These are phyloP conservation scores for Syrista parreyssii DNA, from an alignment of 2,888 invertebrate genomes.

Conservation along the genomic window DNA sequence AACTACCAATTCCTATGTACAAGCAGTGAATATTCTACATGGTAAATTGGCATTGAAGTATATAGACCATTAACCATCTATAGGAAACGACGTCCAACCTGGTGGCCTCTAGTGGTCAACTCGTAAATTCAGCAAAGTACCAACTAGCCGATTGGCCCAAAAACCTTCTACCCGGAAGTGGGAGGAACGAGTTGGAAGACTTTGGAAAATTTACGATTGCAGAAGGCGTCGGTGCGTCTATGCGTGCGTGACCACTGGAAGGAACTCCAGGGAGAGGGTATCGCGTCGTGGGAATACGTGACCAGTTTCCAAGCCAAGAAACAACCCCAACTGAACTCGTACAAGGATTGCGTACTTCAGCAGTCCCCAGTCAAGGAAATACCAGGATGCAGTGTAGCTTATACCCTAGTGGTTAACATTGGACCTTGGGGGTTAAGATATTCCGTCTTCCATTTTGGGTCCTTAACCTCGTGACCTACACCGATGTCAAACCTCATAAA, in stretches of 20 bases:
- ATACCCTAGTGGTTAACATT: background rate
- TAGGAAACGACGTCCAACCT: background rate
- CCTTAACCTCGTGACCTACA: background rate
- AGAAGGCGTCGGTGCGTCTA: background rate
- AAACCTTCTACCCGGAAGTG: background rate
- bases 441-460: background rate
- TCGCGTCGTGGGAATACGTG: background rate
- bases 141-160: background rate
- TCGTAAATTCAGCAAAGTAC: background rate
- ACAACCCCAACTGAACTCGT: background rate
- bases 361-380: background rate
- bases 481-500: background rate
- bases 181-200: background rate
- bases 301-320: background rate
- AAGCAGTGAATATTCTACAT: background rate
- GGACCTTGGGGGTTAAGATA: background rate
- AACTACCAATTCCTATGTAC: background rate
- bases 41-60: background rate
- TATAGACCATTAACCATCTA: background rate
- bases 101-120: background rate
- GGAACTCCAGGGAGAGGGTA: background rate
- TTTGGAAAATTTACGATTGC: background rate
- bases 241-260: background rate
- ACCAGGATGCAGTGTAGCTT: background rate
- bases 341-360: background rate